Evolutionary conservation across 2,113 vertebrate species (phyloP), one percentile per base, ranked within the genome.

Genomic region (Zosterops borbonicus): DNA sequence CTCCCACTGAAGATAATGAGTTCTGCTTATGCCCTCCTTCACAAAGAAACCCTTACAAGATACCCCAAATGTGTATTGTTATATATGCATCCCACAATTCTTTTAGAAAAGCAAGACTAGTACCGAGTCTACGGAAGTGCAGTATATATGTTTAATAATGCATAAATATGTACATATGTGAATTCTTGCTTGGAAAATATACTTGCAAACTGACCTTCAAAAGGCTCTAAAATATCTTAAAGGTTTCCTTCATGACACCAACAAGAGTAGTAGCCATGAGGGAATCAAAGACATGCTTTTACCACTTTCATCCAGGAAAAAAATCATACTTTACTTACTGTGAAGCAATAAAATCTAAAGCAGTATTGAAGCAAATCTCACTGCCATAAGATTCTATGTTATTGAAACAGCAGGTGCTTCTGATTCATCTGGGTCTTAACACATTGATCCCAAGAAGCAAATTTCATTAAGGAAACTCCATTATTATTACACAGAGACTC

Each of bases 341-440:
- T 37, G 60, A 94, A 96, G 76, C 68, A 96, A 94, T 93, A 96
- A 95, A 86, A 83, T 28, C 85, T 83, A 93, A 44, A 92, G 60
- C 23, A 53, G 79, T 59, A 93, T 31, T 70, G 88, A 93, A 86
- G 64, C 28, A 89, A 75, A 90, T 71, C 83, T 75, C 62, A 9
- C 47, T 86, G 88, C 64, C 85, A 86, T 82, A 92, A 80, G 59
- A 88, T 52, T 90, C 71, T 56, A 42, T 0, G 11, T 73, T 95
- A 96, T 83, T 90, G 92, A 91, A 95, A 80, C 52, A 94, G 85
- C 85, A 94, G 83, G 94, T 96, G 88, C 85, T 90, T 94, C 64
- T 62, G 64, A 90, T 86, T 94, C 92, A 90, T 63, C 83, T 93
- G 68, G 52, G 93, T 85, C 86, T 84, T 90, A 94, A 91, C 60